phyloP scores from a whole-genome alignment of 2,888 invertebrate genomes.

The Caenorhabditis drosophilae region DNA sequence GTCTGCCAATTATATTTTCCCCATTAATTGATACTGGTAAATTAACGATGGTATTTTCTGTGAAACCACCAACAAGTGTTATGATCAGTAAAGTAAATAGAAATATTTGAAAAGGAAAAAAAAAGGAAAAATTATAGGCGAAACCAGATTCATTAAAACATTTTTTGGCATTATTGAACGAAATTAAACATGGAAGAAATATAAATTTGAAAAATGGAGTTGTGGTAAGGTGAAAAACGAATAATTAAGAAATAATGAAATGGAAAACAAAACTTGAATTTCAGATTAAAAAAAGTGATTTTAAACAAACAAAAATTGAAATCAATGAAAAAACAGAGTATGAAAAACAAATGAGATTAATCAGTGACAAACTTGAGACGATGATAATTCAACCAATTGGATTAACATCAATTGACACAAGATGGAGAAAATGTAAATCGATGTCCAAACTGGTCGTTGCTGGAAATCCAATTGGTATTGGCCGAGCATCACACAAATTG shows the following conservation, averaged over 20 bases:
- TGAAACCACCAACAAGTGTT: background rate
- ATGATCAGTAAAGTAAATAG: slow-evolving; percentile 8
- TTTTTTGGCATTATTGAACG: background rate
- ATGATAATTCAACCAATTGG: slow-evolving; percentile 11
- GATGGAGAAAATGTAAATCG: slow-evolving; percentile 11
- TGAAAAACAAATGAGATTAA: background rate
- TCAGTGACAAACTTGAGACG: slow-evolving; percentile 4
- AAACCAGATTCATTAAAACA: background rate
- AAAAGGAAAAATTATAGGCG: background rate
- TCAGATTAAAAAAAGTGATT: slow-evolving; percentile 10
- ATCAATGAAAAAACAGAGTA: slow-evolving; percentile 3
- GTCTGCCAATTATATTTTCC: no score
- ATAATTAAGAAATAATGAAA: background rate
- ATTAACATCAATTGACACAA: slow-evolving; percentile 9
- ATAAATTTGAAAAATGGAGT: slow-evolving; percentile 6
- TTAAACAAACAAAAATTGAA: slow-evolving; percentile 15
- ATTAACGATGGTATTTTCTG: no score
- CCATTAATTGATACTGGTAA: no score
- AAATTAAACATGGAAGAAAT: slow-evolving; percentile 8
- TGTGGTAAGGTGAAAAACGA: no score
- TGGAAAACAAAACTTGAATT: background rate
- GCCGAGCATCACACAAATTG: no score
- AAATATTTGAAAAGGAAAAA: slow-evolving; percentile 9
- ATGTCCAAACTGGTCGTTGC: slow-evolving; percentile 5
- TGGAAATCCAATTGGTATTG: slow-evolving; percentile 19